Evolutionary conservation across 2,888 invertebrate genomes (phyloP).

Genomic region (Nemapogon koenigi): DNA sequence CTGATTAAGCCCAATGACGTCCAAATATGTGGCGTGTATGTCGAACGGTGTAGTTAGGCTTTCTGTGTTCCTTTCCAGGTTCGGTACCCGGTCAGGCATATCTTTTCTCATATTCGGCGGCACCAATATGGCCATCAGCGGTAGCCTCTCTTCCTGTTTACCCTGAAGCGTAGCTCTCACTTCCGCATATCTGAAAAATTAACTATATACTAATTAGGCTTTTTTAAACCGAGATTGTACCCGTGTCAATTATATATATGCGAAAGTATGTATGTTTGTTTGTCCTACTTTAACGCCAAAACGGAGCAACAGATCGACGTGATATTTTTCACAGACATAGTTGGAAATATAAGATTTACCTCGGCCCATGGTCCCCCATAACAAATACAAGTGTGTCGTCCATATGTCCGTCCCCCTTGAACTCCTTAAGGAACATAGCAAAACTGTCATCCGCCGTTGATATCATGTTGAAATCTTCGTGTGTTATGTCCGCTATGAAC

Average conservation of each 20-base stretch:
- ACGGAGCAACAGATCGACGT: no score
- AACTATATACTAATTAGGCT: no score
- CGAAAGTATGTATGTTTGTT: no score
- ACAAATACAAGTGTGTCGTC: conserved; percentile 84
- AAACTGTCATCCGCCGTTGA: conserved; percentile 80
- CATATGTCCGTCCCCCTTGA: conserved; percentile 68
- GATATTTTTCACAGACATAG: no score
- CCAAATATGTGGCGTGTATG: conserved; percentile 79
- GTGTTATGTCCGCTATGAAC: conserved; percentile 89
- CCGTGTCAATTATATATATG: no score
- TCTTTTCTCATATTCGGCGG: conserved; percentile 71
- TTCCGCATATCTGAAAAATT: conserved; percentile 70
- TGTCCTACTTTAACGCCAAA: no score
- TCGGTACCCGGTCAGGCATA: conserved; percentile 66
- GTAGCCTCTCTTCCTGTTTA: conserved; percentile 89
- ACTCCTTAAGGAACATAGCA: conserved; percentile 66
- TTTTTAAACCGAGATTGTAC: no score
- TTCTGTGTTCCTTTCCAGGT: conserved; percentile 69
- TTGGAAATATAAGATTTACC: no score
- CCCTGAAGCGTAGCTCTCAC: conserved; percentile 88
- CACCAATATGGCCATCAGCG: conserved; percentile 82
- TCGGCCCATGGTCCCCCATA: conserved; percentile 94
- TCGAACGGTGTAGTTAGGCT: conserved; percentile 89
- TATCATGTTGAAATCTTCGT: conserved; percentile 83
- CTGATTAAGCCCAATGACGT: conserved; percentile 62